Evolutionary conservation across 2,797 vertebrate species (phyloP), one percentile per base, ranked within the genome.

Genomic region (Nasua narica): DNA sequence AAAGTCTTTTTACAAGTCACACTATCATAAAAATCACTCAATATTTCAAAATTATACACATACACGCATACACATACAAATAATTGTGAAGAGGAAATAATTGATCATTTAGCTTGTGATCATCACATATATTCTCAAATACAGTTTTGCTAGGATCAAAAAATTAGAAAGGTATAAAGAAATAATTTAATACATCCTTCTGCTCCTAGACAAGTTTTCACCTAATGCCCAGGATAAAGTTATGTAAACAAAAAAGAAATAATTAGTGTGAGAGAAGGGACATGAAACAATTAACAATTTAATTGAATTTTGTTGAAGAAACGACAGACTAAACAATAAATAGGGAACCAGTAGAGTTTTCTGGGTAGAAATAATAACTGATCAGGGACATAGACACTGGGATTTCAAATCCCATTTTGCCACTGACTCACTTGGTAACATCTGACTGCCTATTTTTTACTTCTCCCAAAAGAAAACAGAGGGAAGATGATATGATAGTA

Each of bases 271-370:
- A 74, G 48, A 97, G 48, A 92, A 94, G 82, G 62, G 43, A 97
- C 54, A 78, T 56, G 67, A 58, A 92, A 78, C 48, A 95, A 43
- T 86, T 72, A 90, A 81, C 15, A 97, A 94, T 62, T 94, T 94
- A 97, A 97, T 72, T 97, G 90, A 54, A 96, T 96, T 95, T 92
- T 87, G 77, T 50, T 96, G 65, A 96, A 94, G 78, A 95, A 96
- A 86, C 87, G 70, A 87, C 56, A 97, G 40, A 84, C 70, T 92
- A 82, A 97, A 95, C 29, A 97, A 90, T 95, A 95, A 97, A 90
- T 82, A 97, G 85, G 43, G 50, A 92, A 95, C 92, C 0, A 0
- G 60, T 93, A 91, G 18, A 94, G 32, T 96, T 95, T 52, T 95
- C 95, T 90, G 69, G 19, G 58, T 91, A 95, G 46, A 97, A 96